Conservation (phyloP, 64 coral and sea anemone genomes). For the Anthopleura sola region DNA sequence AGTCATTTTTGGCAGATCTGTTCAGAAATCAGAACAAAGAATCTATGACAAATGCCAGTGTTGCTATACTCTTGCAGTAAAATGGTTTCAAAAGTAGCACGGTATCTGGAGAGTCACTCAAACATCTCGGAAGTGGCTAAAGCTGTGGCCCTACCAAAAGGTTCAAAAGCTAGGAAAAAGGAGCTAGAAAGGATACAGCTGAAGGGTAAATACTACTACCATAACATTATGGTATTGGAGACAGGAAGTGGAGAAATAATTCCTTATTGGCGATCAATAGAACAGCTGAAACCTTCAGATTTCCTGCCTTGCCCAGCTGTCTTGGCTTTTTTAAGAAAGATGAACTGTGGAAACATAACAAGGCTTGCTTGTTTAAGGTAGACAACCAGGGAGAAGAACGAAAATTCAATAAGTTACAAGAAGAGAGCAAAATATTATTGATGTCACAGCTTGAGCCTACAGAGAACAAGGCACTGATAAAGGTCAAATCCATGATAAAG, state of each 20-base stretch:
- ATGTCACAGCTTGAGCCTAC: no score
- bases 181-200: constrained; percentile 23
- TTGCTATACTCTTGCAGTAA: not conserved
- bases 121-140: constrained; percentile 23
- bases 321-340: constrained; percentile 24
- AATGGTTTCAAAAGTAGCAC: constrained; percentile 25
- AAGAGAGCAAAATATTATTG: constrained; percentile 9
- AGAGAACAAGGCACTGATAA: no score
- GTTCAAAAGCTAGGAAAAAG: not conserved
- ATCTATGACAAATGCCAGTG: no score
- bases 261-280: not conserved
- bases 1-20: no score
- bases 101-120: no score
- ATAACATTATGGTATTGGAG: constrained; percentile 21
- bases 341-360: constrained; percentile 48
- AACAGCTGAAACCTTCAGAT: not conserved
- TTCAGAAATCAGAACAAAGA: no score
- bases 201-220: constrained; percentile 29
- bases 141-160: not conserved
- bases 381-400: constrained; percentile 1
- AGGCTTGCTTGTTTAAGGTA: constrained; percentile 3
- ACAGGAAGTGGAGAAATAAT: constrained; percentile 23
- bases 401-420: not conserved
- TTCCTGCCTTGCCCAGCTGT: no score
- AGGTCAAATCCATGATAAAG: constrained; percentile 32